Evolutionary conservation across 2,113 vertebrate genomes (phyloP), one percentile per base, ranked within the genome.

Genomic region (Argyrosomus japonicus): DNA sequence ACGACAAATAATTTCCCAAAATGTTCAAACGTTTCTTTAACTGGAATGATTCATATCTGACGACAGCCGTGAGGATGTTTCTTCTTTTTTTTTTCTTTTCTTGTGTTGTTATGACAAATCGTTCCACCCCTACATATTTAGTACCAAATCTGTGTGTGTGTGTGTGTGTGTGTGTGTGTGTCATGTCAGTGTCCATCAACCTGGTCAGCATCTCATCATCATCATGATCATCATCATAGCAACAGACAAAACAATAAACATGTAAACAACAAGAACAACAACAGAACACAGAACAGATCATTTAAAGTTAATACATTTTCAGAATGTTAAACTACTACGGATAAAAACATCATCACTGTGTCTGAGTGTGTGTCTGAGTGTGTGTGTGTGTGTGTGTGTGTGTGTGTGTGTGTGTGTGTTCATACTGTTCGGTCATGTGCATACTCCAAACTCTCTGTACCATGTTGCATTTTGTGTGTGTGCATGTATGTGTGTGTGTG

Each of bases 261-360:
- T 92, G 90, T 87, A 94, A 95, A 92, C 93, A 89, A 81, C 79
- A 85, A 68, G 1, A 60, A 90, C 77, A 77, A 74, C 63, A 65
- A 82, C 25, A 45, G 53, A 79, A 89, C 92, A 94, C 91, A 95
- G 94, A 95, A 95, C 83, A 62, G 85, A 93, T 95, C 93, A 94
- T 95, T 93, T 93, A 92, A 91, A 85, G 82, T 90, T 75, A 92
- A 83, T 81, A 93, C 87, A 89, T 67, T 36, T 57, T 86, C 53
- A 80, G 74, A 83, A 82, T 87, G 77, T 81, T 89, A 79, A 87
- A 79, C 79, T 82, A 73, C 48, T 23, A 60, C 15, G 27, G 76
- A 75, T 85, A 79, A 88, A 90, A 87, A 67, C 29, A 79, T 68
- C 5, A 18, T 57, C 43, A 69, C 19, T 50, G 48, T 68, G 54